A percentile compares a stretch with the other conserved stretches of the same genome.
These are phyloP conservation scores for Carcina quercana DNA, from an alignment of 2,888 invertebrate genomes.

Conservation along the genomic window DNA sequence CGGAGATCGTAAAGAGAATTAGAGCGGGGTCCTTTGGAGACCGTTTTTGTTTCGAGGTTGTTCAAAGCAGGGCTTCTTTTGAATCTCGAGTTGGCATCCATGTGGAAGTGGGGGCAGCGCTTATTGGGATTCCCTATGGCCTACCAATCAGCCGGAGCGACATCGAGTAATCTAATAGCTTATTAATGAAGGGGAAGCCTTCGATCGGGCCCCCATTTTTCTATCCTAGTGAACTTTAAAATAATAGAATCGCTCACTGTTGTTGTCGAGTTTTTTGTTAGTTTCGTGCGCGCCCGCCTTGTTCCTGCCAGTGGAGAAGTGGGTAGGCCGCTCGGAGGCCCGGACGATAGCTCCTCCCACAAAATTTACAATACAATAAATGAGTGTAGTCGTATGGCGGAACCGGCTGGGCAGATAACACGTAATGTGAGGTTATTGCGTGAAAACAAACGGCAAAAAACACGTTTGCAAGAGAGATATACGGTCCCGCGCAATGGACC, in stretches of 20 bases:
- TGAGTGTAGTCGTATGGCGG: constrained; percentile 51
- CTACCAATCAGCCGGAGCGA: constrained; percentile 68
- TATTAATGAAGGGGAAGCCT: constrained; percentile 70
- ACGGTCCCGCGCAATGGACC: constrained; percentile 48
- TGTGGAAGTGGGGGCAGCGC: constrained; percentile 68
- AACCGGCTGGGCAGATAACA: constrained; percentile 60
- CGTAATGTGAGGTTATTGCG: constrained; percentile 62
- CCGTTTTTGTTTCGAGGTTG: constrained; percentile 65
- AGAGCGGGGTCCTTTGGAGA: constrained; percentile 69
- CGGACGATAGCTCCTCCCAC: constrained; percentile 63
- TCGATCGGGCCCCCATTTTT: constrained; percentile 63
- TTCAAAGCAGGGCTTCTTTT: constrained; percentile 70
- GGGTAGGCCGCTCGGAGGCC: constrained; percentile 54
- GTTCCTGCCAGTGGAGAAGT: constrained; percentile 50
- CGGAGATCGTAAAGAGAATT: constrained; percentile 74
- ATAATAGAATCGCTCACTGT: constrained; percentile 51
- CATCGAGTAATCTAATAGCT: constrained; percentile 72
- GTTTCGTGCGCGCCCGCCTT: constrained; percentile 46
- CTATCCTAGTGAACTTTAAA: constrained; percentile 64
- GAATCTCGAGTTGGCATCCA: constrained; percentile 70
- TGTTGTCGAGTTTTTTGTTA: constrained; percentile 44
- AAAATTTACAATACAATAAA: constrained; percentile 70
- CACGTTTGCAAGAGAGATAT: constrained; percentile 48
- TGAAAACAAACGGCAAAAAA: constrained; percentile 67
- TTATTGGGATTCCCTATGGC: constrained; percentile 71